phyloP scores from a whole-genome alignment of 2,888 invertebrate genomes.

The Drosophila neonasuta region DNA sequence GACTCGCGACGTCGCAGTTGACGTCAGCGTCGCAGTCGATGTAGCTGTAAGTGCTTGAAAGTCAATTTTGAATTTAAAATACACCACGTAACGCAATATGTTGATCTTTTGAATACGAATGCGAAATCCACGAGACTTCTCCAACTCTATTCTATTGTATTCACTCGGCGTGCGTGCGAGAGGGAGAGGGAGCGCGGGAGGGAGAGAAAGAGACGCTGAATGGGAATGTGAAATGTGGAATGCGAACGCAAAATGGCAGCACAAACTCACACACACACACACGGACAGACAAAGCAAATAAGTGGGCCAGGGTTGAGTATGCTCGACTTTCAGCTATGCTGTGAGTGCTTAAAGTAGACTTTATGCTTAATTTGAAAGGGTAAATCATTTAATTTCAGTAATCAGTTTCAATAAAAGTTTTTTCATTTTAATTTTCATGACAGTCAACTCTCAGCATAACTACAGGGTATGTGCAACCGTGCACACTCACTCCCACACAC shows the following conservation, averaged over 20 bases:
- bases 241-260: slow-evolving; percentile 58
- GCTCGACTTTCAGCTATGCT: background rate
- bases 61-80: slow-evolving; percentile 77
- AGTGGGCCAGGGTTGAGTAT: background rate
- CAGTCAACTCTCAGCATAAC: no score
- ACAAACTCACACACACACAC: slow-evolving; percentile 22
- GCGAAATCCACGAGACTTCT: slow-evolving; percentile 56
- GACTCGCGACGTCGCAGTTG: slow-evolving; percentile 21
- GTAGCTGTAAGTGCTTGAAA: slow-evolving; percentile 71
- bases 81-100: slow-evolving; percentile 76
- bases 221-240: slow-evolving; percentile 43
- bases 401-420: no score
- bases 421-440: no score
- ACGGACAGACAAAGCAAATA: slow-evolving; percentile 40
- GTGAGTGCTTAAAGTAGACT: background rate
- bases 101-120: slow-evolving; percentile 78
- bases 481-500: slow-evolving; percentile 35
- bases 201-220: background rate
- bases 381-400: no score
- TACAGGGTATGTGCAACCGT: slow-evolving; percentile 2
- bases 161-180: slow-evolving; percentile 1
- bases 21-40: slow-evolving; percentile 14
- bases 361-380: no score
- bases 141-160: slow-evolving; percentile 24
- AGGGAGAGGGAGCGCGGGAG: background rate